A percentile compares a stretch with the other conserved stretches of the same genome.
These are phyloP conservation scores for Acomys russatus DNA, from an alignment of 2,797 vertebrate genomes.

Conservation along the genomic window DNA sequence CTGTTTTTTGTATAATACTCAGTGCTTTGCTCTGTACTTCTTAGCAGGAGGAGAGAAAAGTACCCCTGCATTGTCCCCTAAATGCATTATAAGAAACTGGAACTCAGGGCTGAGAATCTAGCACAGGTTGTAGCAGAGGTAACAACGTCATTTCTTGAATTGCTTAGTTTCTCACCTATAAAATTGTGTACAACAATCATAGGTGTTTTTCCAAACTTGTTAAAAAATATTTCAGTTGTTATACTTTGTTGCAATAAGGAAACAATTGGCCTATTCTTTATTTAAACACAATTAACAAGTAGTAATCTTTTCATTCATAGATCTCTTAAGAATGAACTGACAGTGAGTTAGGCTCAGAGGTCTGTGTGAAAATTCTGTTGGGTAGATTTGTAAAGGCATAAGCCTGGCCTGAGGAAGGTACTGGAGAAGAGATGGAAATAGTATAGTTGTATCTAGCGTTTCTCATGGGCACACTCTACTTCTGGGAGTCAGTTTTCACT, in stretches of 20 bases:
- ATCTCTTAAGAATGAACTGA: constrained; percentile 47
- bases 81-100: neutral
- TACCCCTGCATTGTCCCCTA: neutral
- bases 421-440: neutral
- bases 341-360: neutral
- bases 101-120: constrained; percentile 11
- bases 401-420: neutral
- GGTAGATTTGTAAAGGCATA: neutral
- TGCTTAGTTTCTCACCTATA: constrained; percentile 31
- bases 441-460: neutral
- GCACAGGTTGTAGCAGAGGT: constrained; percentile 35
- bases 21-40: neutral
- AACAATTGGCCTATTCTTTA: constrained; percentile 20
- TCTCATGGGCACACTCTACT: neutral
- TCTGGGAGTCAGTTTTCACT: neutral
- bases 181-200: neutral
- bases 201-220: constrained; percentile 25
- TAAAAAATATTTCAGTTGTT: neutral
- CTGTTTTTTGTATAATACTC: neutral
- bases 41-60: neutral
- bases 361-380: neutral
- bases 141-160: constrained; percentile 41
- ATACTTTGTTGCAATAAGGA: constrained; percentile 27
- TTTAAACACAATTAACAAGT: constrained; percentile 64
- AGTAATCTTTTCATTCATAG: constrained; percentile 50